Conservation (phyloP, 2,113 vertebrate genomes). For the Stictonetta naevosa region DNA sequence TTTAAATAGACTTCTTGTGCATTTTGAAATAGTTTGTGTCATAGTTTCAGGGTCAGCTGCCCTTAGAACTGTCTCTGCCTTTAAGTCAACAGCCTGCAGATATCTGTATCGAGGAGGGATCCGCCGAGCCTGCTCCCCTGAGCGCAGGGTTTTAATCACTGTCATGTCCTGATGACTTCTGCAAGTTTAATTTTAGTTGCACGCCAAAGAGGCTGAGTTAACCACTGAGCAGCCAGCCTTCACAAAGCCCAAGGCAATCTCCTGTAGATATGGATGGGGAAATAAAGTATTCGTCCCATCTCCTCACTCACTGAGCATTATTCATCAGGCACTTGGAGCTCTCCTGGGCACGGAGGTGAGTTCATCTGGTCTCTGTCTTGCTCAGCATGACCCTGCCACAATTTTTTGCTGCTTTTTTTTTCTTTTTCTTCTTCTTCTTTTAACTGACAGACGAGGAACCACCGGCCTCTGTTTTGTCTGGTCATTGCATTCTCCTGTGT, state of each 20-base stretch:
- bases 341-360: neutral
- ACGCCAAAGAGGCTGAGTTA: conserved; percentile 47
- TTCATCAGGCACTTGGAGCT: neutral
- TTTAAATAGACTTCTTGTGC: conserved; percentile 47
- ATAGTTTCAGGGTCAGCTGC: conserved; percentile 45
- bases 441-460: neutral
- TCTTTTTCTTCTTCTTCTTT: neutral
- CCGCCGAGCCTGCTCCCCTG: neutral
- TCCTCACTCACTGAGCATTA: neutral
- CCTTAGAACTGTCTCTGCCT: conserved; percentile 6
- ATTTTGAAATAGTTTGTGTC: conserved; percentile 26
- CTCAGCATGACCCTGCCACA: neutral
- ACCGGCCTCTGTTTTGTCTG: neutral
- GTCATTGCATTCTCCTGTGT: neutral
- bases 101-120: neutral
- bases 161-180: conserved; percentile 7
- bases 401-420: neutral
- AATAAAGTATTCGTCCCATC: neutral
- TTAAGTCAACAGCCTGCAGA: neutral
- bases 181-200: conserved; percentile 57
- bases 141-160: conserved; percentile 29
- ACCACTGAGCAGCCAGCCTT: conserved; percentile 35
- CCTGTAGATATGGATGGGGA: neutral
- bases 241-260: conserved; percentile 11
- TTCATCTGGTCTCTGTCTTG: neutral